Base-by-base conservation (phyloP, 2,113 vertebrate species). In the Zapornia atra region DNA sequence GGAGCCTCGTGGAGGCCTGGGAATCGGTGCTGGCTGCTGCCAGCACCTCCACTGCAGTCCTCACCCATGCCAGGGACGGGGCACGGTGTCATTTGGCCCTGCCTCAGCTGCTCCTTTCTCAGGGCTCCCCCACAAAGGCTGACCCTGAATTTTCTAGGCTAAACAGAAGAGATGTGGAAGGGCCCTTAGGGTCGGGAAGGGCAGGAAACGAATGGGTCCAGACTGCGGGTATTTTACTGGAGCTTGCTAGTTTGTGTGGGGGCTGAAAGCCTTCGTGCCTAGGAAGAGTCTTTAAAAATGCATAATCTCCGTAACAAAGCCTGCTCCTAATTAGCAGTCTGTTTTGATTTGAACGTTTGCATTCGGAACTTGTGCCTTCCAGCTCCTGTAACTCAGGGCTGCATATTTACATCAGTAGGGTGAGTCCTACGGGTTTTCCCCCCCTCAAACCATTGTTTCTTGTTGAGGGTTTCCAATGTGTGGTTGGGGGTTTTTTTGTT, bases 251-350 rank as follows among this genome's bases (percentile, higher is more conserved):
- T 44, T 65, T 86, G 24, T 65, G 80, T 7, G 2, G 59, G 29
- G 77, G 53, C 46, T 78, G 60, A 38, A 61, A 78, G 40, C 12
- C 18, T 40, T 28, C 31, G 2, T 9, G 86, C 15, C 46, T 72
- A n/a, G 5, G 40, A 22, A 40, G 42, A 51, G 44, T 16, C 78
- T 57, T 69, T 56, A 56, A 88, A 73, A 60, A 88, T 71, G 38
- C 16, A 56, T 80, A 34, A 94, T 89, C 59, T 86, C 83, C 38
- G 1, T 77, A 82, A 76, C 26, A 75, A 89, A 91, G 59, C 53
- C 64, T 93, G 76, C 40, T 85, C 19, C 82, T 76, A 64, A 86
- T 96, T 91, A 94, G 69, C 80, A 79, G 88, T 48, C 65, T 36
- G 15, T 72, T 89, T 92, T 89, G 79, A 87, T 91, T 65, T 33